phyloP scores from a whole-genome alignment of 2,797 vertebrate species.

The Danio tinwini region DNA sequence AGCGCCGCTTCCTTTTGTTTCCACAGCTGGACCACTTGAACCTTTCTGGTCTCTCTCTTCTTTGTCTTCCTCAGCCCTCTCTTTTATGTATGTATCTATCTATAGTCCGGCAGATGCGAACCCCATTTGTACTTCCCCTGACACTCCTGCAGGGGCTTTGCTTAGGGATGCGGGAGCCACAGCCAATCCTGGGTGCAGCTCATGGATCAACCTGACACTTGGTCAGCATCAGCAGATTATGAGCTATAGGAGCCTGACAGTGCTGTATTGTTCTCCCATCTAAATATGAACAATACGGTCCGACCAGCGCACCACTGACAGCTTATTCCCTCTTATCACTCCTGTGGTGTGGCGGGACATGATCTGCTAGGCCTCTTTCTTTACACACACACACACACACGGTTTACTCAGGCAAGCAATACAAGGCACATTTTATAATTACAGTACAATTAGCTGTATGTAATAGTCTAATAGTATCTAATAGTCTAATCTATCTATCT shows the following conservation, averaged over 20 bases:
- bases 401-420: constrained; percentile 13
- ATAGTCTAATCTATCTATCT: no score
- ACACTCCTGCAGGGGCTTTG: constrained; percentile 74
- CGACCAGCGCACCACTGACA: constrained; percentile 71
- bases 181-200: constrained; percentile 73
- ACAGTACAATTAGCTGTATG: no score
- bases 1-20: constrained; percentile 36
- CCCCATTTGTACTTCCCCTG: constrained; percentile 82
- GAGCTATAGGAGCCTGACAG: constrained; percentile 86
- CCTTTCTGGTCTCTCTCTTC: constrained; percentile 67
- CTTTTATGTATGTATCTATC: constrained; percentile 77
- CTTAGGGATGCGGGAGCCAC: constrained; percentile 79
- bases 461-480: no score
- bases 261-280: constrained; percentile 84
- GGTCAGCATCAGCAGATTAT: constrained; percentile 89
- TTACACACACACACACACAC: not conserved
- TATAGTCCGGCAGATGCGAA: constrained; percentile 79
- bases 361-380: constrained; percentile 64
- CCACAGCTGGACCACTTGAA: constrained; percentile 53
- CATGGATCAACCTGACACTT: constrained; percentile 83
- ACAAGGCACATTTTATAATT: not conserved
- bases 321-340: constrained; percentile 77
- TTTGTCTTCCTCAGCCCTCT: constrained; percentile 54
- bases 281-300: constrained; percentile 85
- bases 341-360: constrained; percentile 64